Evolutionary conservation across 1,140 invertebrate genomes (phyloP).

Genomic region (Bombus haemorrhoidalis): DNA sequence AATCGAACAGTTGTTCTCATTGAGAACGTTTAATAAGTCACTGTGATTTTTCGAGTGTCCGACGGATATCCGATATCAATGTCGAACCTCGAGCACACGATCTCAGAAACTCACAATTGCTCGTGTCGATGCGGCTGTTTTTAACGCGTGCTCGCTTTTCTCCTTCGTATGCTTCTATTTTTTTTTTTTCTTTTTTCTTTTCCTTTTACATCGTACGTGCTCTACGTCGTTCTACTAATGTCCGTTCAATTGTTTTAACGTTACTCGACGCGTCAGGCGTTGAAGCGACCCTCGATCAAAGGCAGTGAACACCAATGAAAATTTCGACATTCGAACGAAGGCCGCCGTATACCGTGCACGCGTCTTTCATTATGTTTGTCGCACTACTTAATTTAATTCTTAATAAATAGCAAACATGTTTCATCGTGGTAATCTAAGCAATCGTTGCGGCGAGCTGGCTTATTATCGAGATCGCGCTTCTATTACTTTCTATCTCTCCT

Average conservation of each 20-base stretch:
- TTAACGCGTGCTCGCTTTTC: not conserved
- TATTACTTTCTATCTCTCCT: too few species aligned
- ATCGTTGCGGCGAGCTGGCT: conserved; percentile 8
- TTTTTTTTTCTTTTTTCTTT: not conserved
- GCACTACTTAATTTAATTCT: conserved; percentile 46
- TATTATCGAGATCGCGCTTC: not conserved
- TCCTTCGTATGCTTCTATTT: not conserved
- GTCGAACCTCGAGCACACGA: conserved; percentile 3
- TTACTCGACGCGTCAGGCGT: not conserved
- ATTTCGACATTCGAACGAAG: conserved; percentile 71
- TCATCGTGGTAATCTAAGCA: conserved; percentile 8
- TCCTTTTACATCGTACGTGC: not conserved
- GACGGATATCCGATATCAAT: not conserved
- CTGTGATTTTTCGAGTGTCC: not conserved
- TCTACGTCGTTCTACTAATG: conserved; percentile 1
- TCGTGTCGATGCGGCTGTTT: not conserved
- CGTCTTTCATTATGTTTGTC: conserved; percentile 21
- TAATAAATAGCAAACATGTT: conserved; percentile 61
- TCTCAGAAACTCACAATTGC: not conserved
- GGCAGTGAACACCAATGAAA: conserved; percentile 73
- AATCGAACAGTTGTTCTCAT: conserved; percentile 29
- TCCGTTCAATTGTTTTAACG: conserved; percentile 12
- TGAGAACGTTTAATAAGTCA: conserved; percentile 22
- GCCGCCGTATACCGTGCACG: conserved; percentile 36
- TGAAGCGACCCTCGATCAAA: conserved; percentile 72